Base-by-base conservation (phyloP, 2,888 invertebrate species). In the Eupithecia centaureata region DNA sequence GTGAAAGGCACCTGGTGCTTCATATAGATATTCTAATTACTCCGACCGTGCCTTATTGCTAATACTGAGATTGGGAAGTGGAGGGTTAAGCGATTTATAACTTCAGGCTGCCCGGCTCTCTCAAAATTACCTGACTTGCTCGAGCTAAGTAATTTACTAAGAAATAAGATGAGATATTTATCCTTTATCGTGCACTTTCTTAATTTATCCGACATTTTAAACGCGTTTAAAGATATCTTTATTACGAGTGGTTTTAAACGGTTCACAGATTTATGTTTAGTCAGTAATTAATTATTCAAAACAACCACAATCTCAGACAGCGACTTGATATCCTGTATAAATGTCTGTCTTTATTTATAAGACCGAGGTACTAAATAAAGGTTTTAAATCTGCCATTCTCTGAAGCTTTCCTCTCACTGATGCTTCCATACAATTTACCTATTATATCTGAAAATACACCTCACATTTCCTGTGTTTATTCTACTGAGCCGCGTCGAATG, bases 61-160 rank as follows among this genome's bases (percentile, higher is more conserved):
- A 60, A 62, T 62, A 65, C 62, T 56, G 62, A 58, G 54, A 59
- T 68, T 62, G 42, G 35, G 13, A 65, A 65, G n/a, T 60, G 62
- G 33, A 62, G 65, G 68, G 57, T 57, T 68, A 68, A 68, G 54
- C 62, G 68, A 68, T 68, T 68, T 68, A 65, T 68, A 65, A 65
- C 56, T 59, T 54, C 47, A 42, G 56, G 61, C 25, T 57, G 30
- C 42, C 38, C 38, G 42, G 62, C 52, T 25, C 52, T 38, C 38
- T 59, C 58, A 10, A 63, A 56, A 63, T 65, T 65, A 25, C 65
- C 57, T 3, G 51, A 42, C 57, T 59, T n/a, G 47, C 47, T 42
- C 15, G 12, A 35, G 3, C 60, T 67, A 51, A 58, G 51, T 32
- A 47, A 52, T 38, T 62, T 18, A 32, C 47, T 42, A 32, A 51